A percentile compares a stretch with the other conserved stretches of the same genome.
These are phyloP conservation scores for Onchidella celtica DNA, from an alignment of 2,888 invertebrate species.

Conservation along the genomic window DNA sequence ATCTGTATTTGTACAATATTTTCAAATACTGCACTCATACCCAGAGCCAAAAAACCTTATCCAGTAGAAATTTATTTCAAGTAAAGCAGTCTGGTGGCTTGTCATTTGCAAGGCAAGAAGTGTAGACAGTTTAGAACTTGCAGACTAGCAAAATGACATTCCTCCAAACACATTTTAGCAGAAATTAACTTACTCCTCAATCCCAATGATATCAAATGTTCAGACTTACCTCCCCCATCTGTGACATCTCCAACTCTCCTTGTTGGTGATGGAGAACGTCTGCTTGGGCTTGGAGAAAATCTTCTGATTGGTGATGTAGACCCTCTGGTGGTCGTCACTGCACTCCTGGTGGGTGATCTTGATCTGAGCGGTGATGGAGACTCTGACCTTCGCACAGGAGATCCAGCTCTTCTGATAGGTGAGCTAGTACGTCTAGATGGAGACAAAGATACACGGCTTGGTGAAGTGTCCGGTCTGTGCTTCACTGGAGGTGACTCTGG, in stretches of 20 bases:
- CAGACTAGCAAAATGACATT: too few relatives aligned
- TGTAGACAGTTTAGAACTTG: too few relatives aligned
- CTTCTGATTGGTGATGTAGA: conserved; percentile 15
- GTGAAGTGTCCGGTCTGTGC: conserved; percentile 54
- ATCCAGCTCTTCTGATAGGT: conserved; percentile 53
- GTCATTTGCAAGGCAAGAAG: too few relatives aligned
- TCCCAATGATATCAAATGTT: too few relatives aligned
- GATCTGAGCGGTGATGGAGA: conserved; percentile 53
- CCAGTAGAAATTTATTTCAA: too few relatives aligned
- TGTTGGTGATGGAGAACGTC: conserved; percentile 6
- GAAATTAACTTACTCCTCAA: too few relatives aligned
- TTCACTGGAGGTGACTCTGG: conserved; percentile 70
- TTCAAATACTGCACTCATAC: too few relatives aligned
- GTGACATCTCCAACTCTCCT: not conserved
- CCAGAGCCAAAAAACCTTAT: too few relatives aligned
- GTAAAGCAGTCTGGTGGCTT: too few relatives aligned
- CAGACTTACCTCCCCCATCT: not conserved
- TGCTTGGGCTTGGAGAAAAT: not conserved
- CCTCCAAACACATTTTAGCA: too few relatives aligned
- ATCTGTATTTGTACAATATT: too few relatives aligned
- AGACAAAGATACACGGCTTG: not conserved
- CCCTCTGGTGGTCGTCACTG: not conserved
- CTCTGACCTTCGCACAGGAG: conserved; percentile 52
- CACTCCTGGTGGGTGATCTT: conserved; percentile 19
- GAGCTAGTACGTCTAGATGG: conserved; percentile 10